Conservation (phyloP, 2,113 vertebrate genomes). For the Phaethornis superciliosus region DNA sequence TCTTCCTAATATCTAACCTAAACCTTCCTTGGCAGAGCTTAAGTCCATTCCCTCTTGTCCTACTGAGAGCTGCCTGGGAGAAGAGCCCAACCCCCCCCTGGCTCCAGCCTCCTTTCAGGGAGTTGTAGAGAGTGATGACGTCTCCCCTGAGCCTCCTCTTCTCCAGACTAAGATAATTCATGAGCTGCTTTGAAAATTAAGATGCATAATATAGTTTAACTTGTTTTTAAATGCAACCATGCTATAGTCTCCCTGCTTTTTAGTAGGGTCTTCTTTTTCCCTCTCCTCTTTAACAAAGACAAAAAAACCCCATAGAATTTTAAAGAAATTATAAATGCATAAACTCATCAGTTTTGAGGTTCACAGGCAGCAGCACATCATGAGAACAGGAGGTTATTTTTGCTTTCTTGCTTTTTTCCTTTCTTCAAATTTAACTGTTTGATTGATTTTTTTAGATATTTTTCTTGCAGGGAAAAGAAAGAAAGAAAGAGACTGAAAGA, state of each 20-base stretch:
- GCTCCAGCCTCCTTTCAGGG: too few relatives aligned
- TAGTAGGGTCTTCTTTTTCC: neutral
- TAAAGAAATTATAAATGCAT: conserved; percentile 72
- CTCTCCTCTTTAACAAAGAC: conserved; percentile 14
- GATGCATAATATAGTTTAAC: conserved; percentile 14
- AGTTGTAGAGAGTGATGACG: too few relatives aligned
- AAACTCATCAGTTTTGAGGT: conserved; percentile 22
- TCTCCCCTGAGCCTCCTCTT: too few relatives aligned
- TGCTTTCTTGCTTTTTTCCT: neutral
- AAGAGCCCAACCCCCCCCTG: too few relatives aligned
- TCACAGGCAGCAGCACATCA: conserved; percentile 20
- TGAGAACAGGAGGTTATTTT: conserved; percentile 33
- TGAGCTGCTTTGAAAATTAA: conserved; percentile 38
- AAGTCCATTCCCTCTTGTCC: too few relatives aligned
- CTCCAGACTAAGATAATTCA: neutral
- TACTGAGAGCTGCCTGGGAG: too few relatives aligned
- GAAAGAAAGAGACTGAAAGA: neutral
- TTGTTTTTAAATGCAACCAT: neutral
- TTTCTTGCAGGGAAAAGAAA: conserved; percentile 26
- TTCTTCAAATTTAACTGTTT: conserved; percentile 47
- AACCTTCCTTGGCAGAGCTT: too few relatives aligned
- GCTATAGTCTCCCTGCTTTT: conserved; percentile 16
- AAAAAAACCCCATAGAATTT: conserved; percentile 38
- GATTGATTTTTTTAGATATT: conserved; percentile 70
- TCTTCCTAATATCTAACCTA: too few relatives aligned